Base-by-base conservation (phyloP, 2,888 invertebrate species). In the Phorcus lineatus region DNA sequence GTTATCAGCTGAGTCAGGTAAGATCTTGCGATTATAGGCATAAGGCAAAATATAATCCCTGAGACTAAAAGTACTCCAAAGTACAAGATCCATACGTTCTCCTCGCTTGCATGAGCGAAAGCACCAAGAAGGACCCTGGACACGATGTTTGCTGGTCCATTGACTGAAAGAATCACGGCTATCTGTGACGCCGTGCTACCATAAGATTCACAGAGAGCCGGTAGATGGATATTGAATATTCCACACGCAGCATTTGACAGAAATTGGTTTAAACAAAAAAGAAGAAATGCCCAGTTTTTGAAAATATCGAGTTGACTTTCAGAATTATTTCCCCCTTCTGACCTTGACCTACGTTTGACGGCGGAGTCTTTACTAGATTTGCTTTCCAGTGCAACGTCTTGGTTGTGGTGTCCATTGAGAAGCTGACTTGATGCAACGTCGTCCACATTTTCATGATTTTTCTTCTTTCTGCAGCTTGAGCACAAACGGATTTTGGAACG, bases 171-270 rank as follows among this genome's bases (percentile, higher is more conserved):
- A 2, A 53, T 52, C 53, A 36, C 36, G 36, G 74, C 52, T 7
- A 74, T 36, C 9, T 52, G 52, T 4, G n/a, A 28, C 2, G 47
- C 22, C 2, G 47, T 53, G 28, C 47, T 53, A 2, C 74, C 74
- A n/a, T 74, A 53, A 0, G 74, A 47, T 53, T 52, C 74, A 74
- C 74, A 76, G 53, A 83, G 80, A 7, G 78, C 78, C 7, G 80
- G 81, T 36, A 80, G 36, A 24, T 83, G 82, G 52, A 83, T 83
- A 67, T 70, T 79, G 74, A 83, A 79, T 19, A 79, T 67, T n/a
- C 81, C 82, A 55, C 80, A 81, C 3, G 77, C 79, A 16, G 77
- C 77, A 66, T 83, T 83, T n/a, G 77, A 47, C 22, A 83, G 36
- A 24, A 83, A 55, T 22, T 80, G 78, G 24, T 79, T 78, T 28